Evolutionary conservation across 2,113 vertebrate species (phyloP), one percentile per base, ranked within the genome.

Genomic region (Pygoscelis adeliae): DNA sequence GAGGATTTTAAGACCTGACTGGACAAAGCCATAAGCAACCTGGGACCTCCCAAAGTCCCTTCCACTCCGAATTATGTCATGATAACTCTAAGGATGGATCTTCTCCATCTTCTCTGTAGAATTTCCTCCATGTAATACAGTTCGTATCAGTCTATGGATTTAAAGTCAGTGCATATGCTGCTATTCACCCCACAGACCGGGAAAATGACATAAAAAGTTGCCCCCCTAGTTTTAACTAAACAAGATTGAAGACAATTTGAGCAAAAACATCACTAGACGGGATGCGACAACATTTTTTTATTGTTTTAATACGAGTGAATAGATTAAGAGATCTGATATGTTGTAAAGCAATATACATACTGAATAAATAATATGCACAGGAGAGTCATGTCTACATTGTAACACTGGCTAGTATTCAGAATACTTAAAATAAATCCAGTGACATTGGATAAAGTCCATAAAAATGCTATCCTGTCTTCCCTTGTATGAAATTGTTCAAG

Each of bases 401-500:
- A 99, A 99, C 99, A 98, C 98, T 98, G 98, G 98, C 98, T 98
- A 98, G 97, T 98, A 98, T 93, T 98, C 87, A 91, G 98, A 98
- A 98, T 98, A 99, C 98, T 97, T 99, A 98, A 99, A 99, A 99
- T 99, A 98, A 98, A 99, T 99, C 99, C 99, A 99, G 99, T 99
- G 99, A 99, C 98, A 98, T 98, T 98, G 98, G 99, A 99, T 99
- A 98, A 98, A 98, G 98, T 99, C 98, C 98, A 98, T 99, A 98
- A 99, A 99, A 99, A 98, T 98, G 98, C 98, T 98, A 98, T 99
- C 98, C 98, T 99, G 98, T 99, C 99, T 99, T 99, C 99, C 99
- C 99, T 99, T 99, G 99, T 99, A 99, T 99, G 99, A 99, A 99
- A 99, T 99, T 99, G 98, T 99, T 99, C 99, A 99, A 99, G 99